phyloP scores from a whole-genome alignment of 2,797 vertebrate species.

The Diceros bicornis region DNA sequence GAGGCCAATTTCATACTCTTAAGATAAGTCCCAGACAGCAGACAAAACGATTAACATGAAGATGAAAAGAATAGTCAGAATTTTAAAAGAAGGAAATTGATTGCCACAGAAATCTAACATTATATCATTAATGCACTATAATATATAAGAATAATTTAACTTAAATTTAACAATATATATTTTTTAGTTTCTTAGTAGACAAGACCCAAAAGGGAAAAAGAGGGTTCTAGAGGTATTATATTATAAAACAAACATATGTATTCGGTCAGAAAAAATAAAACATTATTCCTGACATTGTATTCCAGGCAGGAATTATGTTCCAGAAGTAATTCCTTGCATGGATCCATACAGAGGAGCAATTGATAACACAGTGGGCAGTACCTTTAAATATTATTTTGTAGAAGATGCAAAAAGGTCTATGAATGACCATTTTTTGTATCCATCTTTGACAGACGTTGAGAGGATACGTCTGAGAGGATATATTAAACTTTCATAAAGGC shows the following conservation, averaged over 20 bases:
- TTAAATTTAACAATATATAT: constrained; percentile 1
- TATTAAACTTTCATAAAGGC: constrained; percentile 7
- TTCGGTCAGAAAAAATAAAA: neutral
- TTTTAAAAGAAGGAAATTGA: constrained; percentile 36
- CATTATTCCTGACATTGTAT: neutral
- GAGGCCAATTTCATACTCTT: neutral
- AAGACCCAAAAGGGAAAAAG: neutral
- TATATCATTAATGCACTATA: neutral
- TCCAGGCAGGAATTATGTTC: neutral
- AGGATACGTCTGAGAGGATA: neutral
- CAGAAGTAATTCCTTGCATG: neutral
- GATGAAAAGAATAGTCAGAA: neutral
- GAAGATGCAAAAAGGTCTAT: neutral
- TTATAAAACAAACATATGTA: constrained; percentile 20
- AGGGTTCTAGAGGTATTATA: neutral
- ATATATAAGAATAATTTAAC: neutral
- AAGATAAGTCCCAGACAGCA: constrained; percentile 17
- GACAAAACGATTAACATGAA: constrained; percentile 1
- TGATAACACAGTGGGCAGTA: neutral
- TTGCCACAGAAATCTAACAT: neutral
- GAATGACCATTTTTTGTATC: neutral
- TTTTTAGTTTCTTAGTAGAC: neutral
- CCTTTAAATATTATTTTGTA: constrained; percentile 9
- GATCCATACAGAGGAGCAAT: neutral
- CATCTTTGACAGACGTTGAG: neutral